Conservation (phyloP, 64 coral and sea anemone species). For the Platygyra sinensis region DNA sequence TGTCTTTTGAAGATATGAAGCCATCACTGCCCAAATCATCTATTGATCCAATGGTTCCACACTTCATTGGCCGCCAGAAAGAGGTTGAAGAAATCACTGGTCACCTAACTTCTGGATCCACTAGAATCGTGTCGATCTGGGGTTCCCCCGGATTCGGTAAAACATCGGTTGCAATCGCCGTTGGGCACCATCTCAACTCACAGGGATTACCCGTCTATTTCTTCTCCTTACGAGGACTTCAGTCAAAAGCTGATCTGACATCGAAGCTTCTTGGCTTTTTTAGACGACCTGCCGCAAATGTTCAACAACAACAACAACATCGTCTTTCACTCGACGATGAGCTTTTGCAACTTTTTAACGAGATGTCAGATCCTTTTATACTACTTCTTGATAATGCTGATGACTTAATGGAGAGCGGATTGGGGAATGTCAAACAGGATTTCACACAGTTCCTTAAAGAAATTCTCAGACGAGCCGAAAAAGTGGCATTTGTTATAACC, state of each 20-base stretch:
- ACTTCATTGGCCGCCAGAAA: slow-evolving; percentile 45
- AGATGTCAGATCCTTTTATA: not conserved
- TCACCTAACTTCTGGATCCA: not conserved
- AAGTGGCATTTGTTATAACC: not conserved
- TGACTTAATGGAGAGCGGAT: slow-evolving; percentile 14
- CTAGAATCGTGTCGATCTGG: slow-evolving; percentile 35
- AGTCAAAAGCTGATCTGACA: slow-evolving; percentile 8
- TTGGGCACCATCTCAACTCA: slow-evolving; percentile 22
- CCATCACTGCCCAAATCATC: not conserved
- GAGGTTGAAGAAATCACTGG: slow-evolving; percentile 18
- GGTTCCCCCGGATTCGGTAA: slow-evolving; percentile 57
- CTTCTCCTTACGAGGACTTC: slow-evolving; percentile 38
- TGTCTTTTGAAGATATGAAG: not conserved
- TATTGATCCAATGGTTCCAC: slow-evolving; percentile 11
- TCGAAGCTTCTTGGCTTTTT: slow-evolving; percentile 3
- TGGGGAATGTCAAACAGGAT: not conserved
- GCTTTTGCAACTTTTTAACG: not conserved
- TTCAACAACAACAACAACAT: not conserved
- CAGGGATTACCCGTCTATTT: slow-evolving; percentile 23
- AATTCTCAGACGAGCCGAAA: slow-evolving; percentile 7
- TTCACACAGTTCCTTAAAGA: not conserved
- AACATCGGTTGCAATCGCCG: slow-evolving; percentile 37
- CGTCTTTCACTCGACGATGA: not conserved
- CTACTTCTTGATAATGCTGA: slow-evolving; percentile 51
- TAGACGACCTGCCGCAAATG: not conserved